Percentiles rank a stretch among this genome's conserved stretches.
Conservation (phyloP, 2,888 invertebrate genomes). For the Eupithecia tripunctaria region DNA sequence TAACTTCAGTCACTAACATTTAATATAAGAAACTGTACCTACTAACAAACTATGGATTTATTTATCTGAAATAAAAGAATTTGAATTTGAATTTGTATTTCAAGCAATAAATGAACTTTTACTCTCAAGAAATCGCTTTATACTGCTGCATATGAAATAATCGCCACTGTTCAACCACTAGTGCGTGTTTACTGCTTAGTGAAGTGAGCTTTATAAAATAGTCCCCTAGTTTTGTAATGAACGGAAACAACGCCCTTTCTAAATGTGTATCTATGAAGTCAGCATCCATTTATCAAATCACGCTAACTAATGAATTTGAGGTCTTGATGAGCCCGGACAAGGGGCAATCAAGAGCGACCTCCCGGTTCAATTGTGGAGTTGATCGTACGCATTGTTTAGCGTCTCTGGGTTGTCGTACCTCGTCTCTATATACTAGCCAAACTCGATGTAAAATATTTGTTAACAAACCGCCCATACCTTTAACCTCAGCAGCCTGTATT, state of each 20-base stretch:
- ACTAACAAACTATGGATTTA: no score
- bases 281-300: conserved; percentile 14
- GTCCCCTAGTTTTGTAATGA: background rate
- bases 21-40: no score
- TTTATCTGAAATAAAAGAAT: no score
- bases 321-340: conserved; percentile 10
- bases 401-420: background rate
- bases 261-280: conserved; percentile 6
- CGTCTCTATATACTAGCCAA: background rate
- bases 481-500: no score
- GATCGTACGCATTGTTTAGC: conserved; percentile 1
- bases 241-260: background rate
- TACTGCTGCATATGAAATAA: no score
- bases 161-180: no score
- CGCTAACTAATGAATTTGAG: conserved; percentile 9
- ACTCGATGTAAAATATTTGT: no score
- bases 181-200: background rate
- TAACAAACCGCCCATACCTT: no score
- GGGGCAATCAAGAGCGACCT: conserved; percentile 17
- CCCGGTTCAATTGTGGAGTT: conserved; percentile 5
- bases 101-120: no score
- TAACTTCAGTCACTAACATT: no score
- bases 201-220: background rate
- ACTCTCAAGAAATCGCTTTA: no score
- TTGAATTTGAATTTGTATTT: no score